Base-by-base conservation (phyloP, 2,888 invertebrate genomes). In the Drosophila lacicola region DNA sequence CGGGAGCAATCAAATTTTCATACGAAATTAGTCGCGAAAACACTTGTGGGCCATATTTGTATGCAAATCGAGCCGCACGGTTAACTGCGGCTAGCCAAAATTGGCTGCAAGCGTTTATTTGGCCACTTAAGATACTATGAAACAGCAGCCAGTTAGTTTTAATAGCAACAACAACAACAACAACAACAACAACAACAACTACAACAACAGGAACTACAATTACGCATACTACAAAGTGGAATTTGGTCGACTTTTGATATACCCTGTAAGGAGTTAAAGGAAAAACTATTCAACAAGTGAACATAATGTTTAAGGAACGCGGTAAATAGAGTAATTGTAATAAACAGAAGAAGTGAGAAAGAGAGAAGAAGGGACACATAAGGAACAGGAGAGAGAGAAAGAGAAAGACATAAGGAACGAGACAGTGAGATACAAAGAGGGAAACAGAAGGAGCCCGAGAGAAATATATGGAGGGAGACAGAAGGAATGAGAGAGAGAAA, bases 1-100 rank as follows among this genome's bases (percentile, higher is more conserved):
- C 89, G 88, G 53, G 53, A 66, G 71, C 88, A 87, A 89, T 87
- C 89, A 89, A 84, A 87, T 83, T 87, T 84, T 89, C 84, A 84
- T 83, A 81, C 85, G 64, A 87, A 89, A 87, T 84, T 87, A 87
- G 84, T 87, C 78, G 83, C 73, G 37, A 66, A 70, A 89, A 78
- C 83, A 84, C 81, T 84, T 87, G 75, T 87, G 84, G 66, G 73
- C 89, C 84, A 87, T 66, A 87, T 89, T 89, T 61, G 76, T 84
- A 84, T 84, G 84, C 88, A 87, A 84, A 82, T 84, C 60, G 42
- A 61, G 74, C 51, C 44, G 45, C 60, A 41, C 60, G 76, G 33
- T 36, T 21, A 73, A 47, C 64, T 53, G 45, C 42, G 39, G 37
- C 39, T 62, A 21, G 21, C 88, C 84, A 41, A 83, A 83, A 77